These are phyloP conservation scores for Psix sp. DNA, from an alignment of 1,140 invertebrate genomes.

Conservation along the genomic window DNA sequence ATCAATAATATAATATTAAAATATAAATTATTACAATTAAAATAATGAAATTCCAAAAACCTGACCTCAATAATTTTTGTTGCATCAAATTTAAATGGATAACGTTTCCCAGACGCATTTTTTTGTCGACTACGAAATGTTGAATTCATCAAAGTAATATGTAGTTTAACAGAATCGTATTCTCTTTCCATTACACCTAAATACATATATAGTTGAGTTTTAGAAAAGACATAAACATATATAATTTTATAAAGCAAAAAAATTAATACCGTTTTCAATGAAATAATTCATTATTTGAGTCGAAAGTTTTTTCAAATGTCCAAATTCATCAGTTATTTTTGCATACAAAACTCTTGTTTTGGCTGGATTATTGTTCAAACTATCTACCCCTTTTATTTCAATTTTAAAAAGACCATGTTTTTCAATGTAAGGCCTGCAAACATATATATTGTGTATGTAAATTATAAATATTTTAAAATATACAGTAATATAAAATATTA, in stretches of 20 bases:
- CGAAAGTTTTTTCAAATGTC: slow-evolving; percentile 23
- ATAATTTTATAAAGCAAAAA: slow-evolving; percentile 1
- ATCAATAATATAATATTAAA: neutral
- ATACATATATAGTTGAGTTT: too few relatives aligned
- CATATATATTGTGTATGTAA: too few relatives aligned
- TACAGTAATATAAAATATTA: too few relatives aligned
- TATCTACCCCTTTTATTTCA: slow-evolving; percentile 28
- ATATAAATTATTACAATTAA: neutral
- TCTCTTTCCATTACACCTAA: slow-evolving; percentile 28
- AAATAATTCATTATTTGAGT: slow-evolving; percentile 30
- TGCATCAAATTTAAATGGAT: slow-evolving; percentile 28
- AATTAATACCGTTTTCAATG: slow-evolving; percentile 22
- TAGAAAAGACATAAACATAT: slow-evolving; percentile 2
- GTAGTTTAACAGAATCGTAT: slow-evolving; percentile 17
- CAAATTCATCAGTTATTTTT: slow-evolving; percentile 32
- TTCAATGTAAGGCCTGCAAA: slow-evolving; percentile 27
- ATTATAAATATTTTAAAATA: too few relatives aligned
- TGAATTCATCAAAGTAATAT: slow-evolving; percentile 28
- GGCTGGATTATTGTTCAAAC: slow-evolving; percentile 12
- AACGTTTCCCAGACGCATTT: slow-evolving; percentile 11
- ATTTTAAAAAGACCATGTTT: slow-evolving; percentile 19
- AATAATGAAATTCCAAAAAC: neutral
- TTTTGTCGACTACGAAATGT: slow-evolving; percentile 16
- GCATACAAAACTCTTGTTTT: slow-evolving; percentile 34
- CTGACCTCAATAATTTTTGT: slow-evolving; percentile 29